Conservation (phyloP, 2,888 invertebrate species). For the Suillia variegata region DNA sequence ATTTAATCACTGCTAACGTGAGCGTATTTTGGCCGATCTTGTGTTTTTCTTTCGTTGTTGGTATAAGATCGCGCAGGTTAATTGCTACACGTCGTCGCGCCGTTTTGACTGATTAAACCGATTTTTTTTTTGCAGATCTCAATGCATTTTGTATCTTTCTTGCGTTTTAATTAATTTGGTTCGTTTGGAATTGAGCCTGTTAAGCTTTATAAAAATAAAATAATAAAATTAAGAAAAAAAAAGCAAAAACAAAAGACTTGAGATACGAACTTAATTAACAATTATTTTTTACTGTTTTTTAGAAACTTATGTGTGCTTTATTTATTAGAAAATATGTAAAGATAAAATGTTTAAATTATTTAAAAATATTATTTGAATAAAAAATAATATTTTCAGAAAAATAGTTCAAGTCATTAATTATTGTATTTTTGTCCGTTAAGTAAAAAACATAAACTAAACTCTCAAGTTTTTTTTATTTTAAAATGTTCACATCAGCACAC, state of each 20-base stretch:
- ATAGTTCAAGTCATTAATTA: too few species aligned
- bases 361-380: too few species aligned
- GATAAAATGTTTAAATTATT: too few species aligned
- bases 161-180: not conserved
- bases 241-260: constrained; percentile 24
- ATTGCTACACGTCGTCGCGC: constrained; percentile 20
- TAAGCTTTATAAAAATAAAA: not conserved
- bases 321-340: too few species aligned
- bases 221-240: not conserved
- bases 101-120: not conserved
- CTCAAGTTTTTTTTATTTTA: too few species aligned
- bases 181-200: not conserved
- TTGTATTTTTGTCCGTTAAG: too few species aligned
- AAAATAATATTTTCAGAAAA: too few species aligned
- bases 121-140: too few species aligned
- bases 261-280: constrained; percentile 16
- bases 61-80: constrained; percentile 13
- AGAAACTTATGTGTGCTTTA: not conserved
- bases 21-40: not conserved
- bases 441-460: too few species aligned
- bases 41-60: too few species aligned
- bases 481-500: not conserved
- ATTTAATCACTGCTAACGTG: constrained; percentile 16
- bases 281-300: not conserved
- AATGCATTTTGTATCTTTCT: too few species aligned